phyloP scores from a whole-genome alignment of 2,113 vertebrate species.

The Tyto alba region DNA sequence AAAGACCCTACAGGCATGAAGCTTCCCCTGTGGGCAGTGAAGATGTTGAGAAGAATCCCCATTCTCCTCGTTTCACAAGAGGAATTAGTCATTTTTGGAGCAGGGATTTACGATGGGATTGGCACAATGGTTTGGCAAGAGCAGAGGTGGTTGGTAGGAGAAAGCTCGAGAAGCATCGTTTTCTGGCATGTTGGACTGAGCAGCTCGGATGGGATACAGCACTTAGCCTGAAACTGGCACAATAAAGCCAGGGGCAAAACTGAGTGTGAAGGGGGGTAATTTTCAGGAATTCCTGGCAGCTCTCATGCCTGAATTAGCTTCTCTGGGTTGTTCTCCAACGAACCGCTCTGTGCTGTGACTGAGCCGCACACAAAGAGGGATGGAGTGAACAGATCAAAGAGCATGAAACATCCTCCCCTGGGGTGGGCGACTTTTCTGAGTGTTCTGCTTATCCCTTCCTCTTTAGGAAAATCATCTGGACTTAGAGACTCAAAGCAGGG shows the following conservation, averaged over 20 bases:
- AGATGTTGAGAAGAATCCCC: neutral
- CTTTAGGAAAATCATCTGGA: neutral
- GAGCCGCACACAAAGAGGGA: neutral
- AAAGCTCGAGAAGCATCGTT: neutral
- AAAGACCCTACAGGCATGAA: neutral
- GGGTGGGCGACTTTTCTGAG: neutral
- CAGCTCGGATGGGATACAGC: neutral
- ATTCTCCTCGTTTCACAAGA: neutral
- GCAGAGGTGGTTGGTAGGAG: neutral
- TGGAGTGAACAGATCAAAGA: neutral
- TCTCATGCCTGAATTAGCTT: neutral
- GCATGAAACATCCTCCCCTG: neutral
- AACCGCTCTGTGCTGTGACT: neutral
- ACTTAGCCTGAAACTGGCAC: neutral
- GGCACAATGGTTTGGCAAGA: neutral
- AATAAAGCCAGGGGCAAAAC: neutral
- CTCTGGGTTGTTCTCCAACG: neutral
- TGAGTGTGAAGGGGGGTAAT: neutral
- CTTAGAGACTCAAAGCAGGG: neutral
- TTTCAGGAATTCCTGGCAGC: neutral
- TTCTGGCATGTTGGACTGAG: rapidly evolving
- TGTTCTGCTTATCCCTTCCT: neutral
- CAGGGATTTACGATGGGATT: neutral
- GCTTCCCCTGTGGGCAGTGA: neutral
- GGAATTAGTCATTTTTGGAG: neutral